Base-by-base conservation (phyloP, 2,888 invertebrate genomes). In the Rhamphomyia laevipes region DNA sequence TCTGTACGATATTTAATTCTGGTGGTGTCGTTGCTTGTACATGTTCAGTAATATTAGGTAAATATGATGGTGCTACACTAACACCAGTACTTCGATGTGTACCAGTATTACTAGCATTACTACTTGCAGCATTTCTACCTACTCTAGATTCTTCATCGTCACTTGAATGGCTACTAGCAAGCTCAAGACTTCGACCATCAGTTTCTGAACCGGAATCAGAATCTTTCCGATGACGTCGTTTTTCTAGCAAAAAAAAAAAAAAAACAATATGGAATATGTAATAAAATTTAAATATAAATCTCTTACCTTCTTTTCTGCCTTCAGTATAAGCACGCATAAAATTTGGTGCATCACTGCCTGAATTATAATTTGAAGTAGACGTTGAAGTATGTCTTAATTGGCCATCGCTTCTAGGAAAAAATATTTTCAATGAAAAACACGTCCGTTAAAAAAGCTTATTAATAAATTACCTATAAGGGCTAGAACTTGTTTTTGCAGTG, bases 111-210 rank as follows among this genome's bases (percentile, higher is more conserved):
- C 66, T 61, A 0, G 66, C 64, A 42, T 15, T 42, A 18, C 13
- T 16, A 13, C 11, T 41, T 3, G 10, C 3, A 15, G 10, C n/a
- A 48, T 70, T 71, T 10, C 56, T 51, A 11, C 55, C 58, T 35
- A 53, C 53, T 13, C 70, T 57, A 16, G 81, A 80, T 61, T 84
- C 84, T 55, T 84, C 84, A 56, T 95, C 94, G 62, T 95, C 95
- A 44, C 92, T 93, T 11, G 92, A 92, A 73, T 95, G 95, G 64
- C 93, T 93, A 45, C 94, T 94, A 13, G 94, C 94, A 45, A 95
- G 77, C 61, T 94, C 94, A 52, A 95, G 74, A 60, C 87, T 87
- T 37, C 88, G 77, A 3, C 86, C 88, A 59, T 64, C 73, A 4
- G 86, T 85, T 46, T 91, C 90, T 0, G 87, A 86, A 60, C 92